Percentiles rank a stretch among this genome's conserved stretches.
phyloP scores from a whole-genome alignment of 2,113 vertebrate genomes.

The Cebus imitator region DNA sequence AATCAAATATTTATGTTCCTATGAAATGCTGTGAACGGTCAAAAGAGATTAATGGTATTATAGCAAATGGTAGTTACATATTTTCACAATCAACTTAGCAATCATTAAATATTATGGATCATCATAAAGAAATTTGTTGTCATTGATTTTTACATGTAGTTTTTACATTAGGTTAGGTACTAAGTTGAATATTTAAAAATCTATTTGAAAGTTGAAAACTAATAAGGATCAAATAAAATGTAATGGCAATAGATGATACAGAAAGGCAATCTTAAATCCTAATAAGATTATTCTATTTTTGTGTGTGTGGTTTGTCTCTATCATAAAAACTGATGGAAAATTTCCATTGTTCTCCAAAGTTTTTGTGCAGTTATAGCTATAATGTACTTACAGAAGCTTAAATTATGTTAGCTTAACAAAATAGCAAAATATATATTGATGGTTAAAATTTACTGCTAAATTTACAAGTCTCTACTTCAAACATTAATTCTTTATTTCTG shows the following conservation, averaged over 20 bases:
- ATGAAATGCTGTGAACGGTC: background rate
- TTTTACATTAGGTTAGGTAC: background rate
- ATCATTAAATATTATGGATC: background rate
- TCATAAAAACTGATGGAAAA: background rate
- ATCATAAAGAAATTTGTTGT: background rate
- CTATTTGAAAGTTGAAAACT: background rate
- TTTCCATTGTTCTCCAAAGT: background rate
- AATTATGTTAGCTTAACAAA: slow-evolving; percentile 3
- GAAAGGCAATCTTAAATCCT: background rate
- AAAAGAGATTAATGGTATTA: background rate
- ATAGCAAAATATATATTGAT: background rate
- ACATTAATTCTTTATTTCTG: slow-evolving; percentile 3
- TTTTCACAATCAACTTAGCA: slow-evolving; percentile 13
- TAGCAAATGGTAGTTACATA: background rate
- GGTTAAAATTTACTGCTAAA: slow-evolving; percentile 16
- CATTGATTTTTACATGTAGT: background rate
- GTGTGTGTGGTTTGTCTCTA: background rate
- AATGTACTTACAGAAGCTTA: background rate
- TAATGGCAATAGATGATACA: background rate
- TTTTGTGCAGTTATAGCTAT: background rate
- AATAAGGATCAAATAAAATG: background rate
- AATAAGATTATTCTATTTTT: background rate
- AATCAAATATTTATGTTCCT: background rate
- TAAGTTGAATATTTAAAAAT: background rate
- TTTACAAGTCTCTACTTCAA: slow-evolving; percentile 6